Evolutionary conservation across 35 echinoderm and acorn worm genomes (phyloP).

Genomic region (Diadema setosum): DNA sequence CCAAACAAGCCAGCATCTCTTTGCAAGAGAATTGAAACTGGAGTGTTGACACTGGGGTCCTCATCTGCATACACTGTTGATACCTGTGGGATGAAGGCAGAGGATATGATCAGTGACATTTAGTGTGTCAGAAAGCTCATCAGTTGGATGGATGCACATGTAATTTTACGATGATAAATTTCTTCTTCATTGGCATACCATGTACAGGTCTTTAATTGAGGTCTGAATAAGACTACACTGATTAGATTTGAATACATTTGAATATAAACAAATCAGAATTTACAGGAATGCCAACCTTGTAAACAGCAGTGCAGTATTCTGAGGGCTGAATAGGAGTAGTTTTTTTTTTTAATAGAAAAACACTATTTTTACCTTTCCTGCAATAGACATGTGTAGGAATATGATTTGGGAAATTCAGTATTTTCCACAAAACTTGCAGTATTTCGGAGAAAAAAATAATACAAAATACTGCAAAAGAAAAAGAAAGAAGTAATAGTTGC

Average conservation of each 20-base stretch:
- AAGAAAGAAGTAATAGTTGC: no score
- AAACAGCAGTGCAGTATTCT: no score
- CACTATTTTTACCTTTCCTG: no score
- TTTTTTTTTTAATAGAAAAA: no score
- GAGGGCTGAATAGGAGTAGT: background rate
- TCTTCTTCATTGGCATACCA: background rate
- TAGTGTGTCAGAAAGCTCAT: no score
- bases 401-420: no score
- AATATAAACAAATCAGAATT: background rate
- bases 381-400: no score
- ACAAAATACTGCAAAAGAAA: no score
- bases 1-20: constrained; percentile 60
- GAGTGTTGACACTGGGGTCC: background rate
- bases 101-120: background rate
- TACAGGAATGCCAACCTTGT: no score
- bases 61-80: constrained; percentile 25
- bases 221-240: background rate
- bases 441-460: no score
- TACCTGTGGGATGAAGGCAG: background rate
- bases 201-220: background rate
- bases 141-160: background rate
- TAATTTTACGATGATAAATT: background rate
- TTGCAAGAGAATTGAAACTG: constrained; percentile 2
- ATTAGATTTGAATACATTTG: background rate
- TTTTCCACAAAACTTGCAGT: no score